Evolutionary conservation across 2,113 vertebrate species (phyloP).

Genomic region (Muscicapa adusta): DNA sequence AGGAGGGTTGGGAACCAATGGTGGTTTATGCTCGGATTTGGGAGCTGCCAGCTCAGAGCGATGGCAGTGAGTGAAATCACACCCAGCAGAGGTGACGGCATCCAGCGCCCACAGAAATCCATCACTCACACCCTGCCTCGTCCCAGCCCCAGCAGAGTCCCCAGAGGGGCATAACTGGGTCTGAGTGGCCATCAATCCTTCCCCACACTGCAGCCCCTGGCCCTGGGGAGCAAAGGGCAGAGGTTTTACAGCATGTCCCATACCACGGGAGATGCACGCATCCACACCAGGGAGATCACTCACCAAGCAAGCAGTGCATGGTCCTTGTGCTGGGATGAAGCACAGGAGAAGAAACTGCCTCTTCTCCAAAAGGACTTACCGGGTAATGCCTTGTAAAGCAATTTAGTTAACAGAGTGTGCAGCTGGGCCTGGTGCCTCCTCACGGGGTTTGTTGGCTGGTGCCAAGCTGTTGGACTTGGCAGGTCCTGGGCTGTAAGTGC

Average conservation of each 20-base stretch:
- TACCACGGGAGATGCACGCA: rapidly evolving
- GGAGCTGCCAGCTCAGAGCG: neutral
- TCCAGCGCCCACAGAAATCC: neutral
- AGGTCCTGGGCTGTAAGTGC: neutral
- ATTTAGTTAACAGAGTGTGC: neutral
- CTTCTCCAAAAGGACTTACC: neutral
- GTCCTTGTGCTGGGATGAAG: neutral
- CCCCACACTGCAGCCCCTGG: neutral
- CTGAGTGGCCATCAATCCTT: neutral
- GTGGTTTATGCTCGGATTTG: neutral
- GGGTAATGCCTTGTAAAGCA: rapidly evolving
- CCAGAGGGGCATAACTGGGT: neutral
- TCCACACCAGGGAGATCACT: neutral
- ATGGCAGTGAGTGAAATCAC: neutral
- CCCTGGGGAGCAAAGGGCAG: neutral
- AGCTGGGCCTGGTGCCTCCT: neutral
- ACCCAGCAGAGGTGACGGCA: neutral
- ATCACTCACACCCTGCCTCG: neutral
- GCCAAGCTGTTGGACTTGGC: neutral
- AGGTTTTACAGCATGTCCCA: neutral
- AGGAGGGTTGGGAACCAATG: neutral
- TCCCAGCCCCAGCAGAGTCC: neutral
- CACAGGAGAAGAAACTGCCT: rapidly evolving
- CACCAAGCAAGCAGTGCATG: rapidly evolving
- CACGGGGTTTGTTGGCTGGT: neutral